Conservation (phyloP, 2,888 invertebrate genomes). For the Drosophila stalkeri region DNA sequence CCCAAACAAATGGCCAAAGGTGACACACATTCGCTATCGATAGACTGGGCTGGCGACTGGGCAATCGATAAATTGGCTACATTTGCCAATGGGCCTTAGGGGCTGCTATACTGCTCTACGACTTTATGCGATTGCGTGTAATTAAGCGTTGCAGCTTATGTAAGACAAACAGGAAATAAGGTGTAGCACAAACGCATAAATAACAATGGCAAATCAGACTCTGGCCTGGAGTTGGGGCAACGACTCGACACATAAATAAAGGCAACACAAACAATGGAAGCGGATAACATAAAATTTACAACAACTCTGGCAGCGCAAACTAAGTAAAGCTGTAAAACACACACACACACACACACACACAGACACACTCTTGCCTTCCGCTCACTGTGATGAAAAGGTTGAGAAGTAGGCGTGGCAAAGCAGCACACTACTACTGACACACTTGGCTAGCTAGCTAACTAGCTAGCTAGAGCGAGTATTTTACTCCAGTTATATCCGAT, state of each 20-base stretch:
- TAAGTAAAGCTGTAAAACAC: slow-evolving; percentile 59
- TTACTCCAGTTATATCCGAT: slow-evolving; percentile 5
- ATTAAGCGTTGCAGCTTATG: slow-evolving; percentile 78
- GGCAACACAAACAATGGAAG: slow-evolving; percentile 74
- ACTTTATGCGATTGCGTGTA: slow-evolving; percentile 60
- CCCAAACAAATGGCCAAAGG: not conserved
- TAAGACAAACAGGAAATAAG: slow-evolving; percentile 80
- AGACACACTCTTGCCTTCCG: slow-evolving; percentile 37
- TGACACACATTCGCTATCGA: slow-evolving; percentile 34
- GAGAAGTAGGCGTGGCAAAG: slow-evolving; percentile 62
- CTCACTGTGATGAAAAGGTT: slow-evolving; percentile 65
- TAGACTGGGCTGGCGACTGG: not conserved
- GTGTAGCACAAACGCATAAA: slow-evolving; percentile 77
- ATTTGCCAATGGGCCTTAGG: not conserved
- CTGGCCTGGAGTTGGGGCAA: slow-evolving; percentile 3
- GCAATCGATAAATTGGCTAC: slow-evolving; percentile 22
- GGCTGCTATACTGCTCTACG: not conserved
- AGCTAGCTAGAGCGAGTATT: not conserved
- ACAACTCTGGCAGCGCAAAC: slow-evolving; percentile 53
- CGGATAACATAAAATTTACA: slow-evolving; percentile 80
- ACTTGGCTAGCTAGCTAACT: slow-evolving; percentile 35
- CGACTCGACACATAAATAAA: slow-evolving; percentile 68
- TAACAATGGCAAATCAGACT: slow-evolving; percentile 61
- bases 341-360: slow-evolving; percentile 6
- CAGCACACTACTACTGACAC: slow-evolving; percentile 66